Base-by-base conservation (phyloP, 1,140 invertebrate genomes). In the Nautilus pompilius region DNA sequence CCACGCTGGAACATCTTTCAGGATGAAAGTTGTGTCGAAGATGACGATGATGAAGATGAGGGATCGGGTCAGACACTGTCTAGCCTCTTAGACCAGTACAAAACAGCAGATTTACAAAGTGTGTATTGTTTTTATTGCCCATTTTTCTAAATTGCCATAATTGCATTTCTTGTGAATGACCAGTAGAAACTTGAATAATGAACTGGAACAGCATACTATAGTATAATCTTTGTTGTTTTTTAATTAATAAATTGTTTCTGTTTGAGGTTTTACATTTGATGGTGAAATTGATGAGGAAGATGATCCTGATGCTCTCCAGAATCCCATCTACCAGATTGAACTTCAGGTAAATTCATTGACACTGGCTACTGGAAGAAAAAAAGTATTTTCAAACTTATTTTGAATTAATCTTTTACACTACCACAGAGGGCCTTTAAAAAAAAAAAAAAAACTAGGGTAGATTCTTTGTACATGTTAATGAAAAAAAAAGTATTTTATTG, bases 271-370 rank as follows among this genome's bases (percentile, higher is more conserved):
- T 65, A 53, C 59, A 20, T 48, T 67, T 5, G 51, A 32, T 41
- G 56, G 59, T 48, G 75, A 74, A 10, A 65, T 63, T 34, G 77
- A 80, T 17, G 76, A 78, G 28, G 80, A 82, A 49, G 77, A 82
- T 51, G 80, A 83, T 57, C 80, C 80, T n/a, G 82, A 83, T 72
- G 77, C 74, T 6, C 60, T 74, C 1, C 68, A 67, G 61, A 80
- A 83, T 67, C 80, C 82, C n/a, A 73, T 78, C 33, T 75, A 75
- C 64, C 75, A 82, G 65, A 74, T 83, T 59, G 74, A 83, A 60
- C 64, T 81, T 36, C 76, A 79, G 73, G 80, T 81, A 71, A 32
- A 60, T 30, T 6, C 15, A 8, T 59, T 22, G n/a, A n/a, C n/a
- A n/a, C n/a, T n/a, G n/a, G n/a, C n/a, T n/a, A n/a, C n/a, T n/a